Evolutionary conservation across 2,888 invertebrate species (phyloP), one percentile per base, ranked within the genome.

Genomic region (Pandemis cinnamomeana): DNA sequence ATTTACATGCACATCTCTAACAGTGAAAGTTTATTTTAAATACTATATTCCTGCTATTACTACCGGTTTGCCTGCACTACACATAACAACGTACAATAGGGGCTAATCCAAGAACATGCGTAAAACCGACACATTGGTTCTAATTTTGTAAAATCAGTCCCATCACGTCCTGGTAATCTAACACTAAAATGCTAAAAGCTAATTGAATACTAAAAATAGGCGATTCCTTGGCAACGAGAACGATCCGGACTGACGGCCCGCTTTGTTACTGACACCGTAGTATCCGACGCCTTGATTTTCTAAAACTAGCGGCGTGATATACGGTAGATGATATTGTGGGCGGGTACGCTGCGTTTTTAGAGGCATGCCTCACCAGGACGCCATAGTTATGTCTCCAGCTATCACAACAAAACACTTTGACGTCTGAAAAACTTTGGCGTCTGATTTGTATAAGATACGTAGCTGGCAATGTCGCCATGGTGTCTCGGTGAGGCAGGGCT

Each of bases 161-260:
- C 71, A 58, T 58, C 27, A 7, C 76, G 67, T 67, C 71, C 69
- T 42, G 13, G 88, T 82, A 87, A 87, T 82, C 75, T 82, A 81
- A 87, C 80, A 86, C 89, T 82, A 84, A 81, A 84, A 83, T 80
- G 84, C 81, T 86, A 85, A 85, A 86, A 86, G 86, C 88, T 89
- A 89, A 91, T 90, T 88, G 88, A 89, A 86, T 82, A 71, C 86
- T 84, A 86, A 85, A 87, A 86, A 89, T 90, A 90, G 60, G 67
- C 76, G 48, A 64, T 55, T 64, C 76, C 79, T 83, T 85, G 84
- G 84, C 83, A 84, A 80, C 83, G 77, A 76, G 53, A 76, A 80
- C 74, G 75, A 79, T 27, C 72, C 11, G 75, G 86, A 86, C 84
- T 85, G 87, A 87, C 86, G 82, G 81, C 76, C 81, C 81, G 81